These are phyloP conservation scores for Planiliza haematocheilus DNA, from an alignment of 2,113 vertebrate species.

Conservation along the genomic window DNA sequence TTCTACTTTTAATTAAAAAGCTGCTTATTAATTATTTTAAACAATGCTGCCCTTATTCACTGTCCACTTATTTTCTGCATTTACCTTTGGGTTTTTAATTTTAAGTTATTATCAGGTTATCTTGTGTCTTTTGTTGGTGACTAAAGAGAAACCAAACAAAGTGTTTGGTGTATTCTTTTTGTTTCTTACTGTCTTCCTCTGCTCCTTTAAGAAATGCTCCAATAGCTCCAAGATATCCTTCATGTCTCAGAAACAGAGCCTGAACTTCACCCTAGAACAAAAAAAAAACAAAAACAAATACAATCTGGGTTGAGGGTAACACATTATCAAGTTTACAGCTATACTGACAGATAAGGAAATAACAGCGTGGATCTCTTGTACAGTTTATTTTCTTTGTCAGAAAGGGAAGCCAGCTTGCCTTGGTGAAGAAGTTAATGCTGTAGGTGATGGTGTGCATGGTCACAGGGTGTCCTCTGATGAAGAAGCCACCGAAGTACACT, in stretches of 20 bases:
- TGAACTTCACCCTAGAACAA: conserved; percentile 93
- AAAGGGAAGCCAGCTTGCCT: conserved; percentile 79
- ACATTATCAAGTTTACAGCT: not conserved
- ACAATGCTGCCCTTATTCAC: too few species aligned
- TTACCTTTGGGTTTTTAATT: too few species aligned
- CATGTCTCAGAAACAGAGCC: conserved; percentile 96
- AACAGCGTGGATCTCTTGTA: not conserved
- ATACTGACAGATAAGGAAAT: not conserved
- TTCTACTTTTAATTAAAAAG: too few species aligned
- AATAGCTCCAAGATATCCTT: conserved; percentile 97
- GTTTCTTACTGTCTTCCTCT: conserved; percentile 95
- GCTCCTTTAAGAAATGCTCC: conserved; percentile 98
- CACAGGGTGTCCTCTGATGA: conserved; percentile 95
- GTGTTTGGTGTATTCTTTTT: not conserved
- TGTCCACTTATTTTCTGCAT: too few species aligned
- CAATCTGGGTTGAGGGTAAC: not conserved
- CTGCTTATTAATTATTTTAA: too few species aligned
- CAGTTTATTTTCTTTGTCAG: not conserved
- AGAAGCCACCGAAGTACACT: conserved; percentile 98
- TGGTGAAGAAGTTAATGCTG: conserved; percentile 99
- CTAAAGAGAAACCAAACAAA: not conserved
- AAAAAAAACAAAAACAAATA: conserved; percentile 12
- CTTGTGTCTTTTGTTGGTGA: too few species aligned
- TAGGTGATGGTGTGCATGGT: conserved; percentile 99
- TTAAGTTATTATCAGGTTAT: too few species aligned